Conservation (phyloP, 2,888 invertebrate species). For the Perizoma flavofasciatum region DNA sequence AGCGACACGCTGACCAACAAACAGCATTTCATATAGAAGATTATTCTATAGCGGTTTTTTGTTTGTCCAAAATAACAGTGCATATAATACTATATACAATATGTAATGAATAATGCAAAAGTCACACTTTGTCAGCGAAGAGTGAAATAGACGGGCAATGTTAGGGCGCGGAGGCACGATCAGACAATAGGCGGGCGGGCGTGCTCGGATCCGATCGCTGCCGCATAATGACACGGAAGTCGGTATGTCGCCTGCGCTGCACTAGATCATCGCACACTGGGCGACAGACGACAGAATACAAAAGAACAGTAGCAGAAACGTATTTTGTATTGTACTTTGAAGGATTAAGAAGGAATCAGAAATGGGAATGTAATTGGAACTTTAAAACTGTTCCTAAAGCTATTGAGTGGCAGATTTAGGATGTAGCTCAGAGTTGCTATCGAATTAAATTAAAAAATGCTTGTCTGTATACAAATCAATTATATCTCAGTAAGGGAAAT, state of each 20-base stretch:
- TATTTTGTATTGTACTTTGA: too few species aligned
- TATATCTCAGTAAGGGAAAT: too few species aligned
- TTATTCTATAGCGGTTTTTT: too few species aligned
- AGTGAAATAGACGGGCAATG: slow-evolving; percentile 24
- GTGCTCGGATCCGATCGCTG: slow-evolving; percentile 44
- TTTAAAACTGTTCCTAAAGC: too few species aligned
- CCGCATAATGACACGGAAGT: slow-evolving; percentile 73
- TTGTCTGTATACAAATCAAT: too few species aligned
- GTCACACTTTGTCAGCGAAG: slow-evolving; percentile 9
- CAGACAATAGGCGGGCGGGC: slow-evolving; percentile 41
- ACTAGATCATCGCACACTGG: slow-evolving; percentile 54
- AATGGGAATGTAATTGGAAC: not conserved
- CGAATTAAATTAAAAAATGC: too few species aligned
- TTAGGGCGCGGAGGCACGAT: slow-evolving; percentile 31
- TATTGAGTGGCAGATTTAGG: too few species aligned
- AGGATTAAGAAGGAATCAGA: not conserved
- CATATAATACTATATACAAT: not conserved
- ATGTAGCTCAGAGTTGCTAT: too few species aligned
- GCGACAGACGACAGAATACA: slow-evolving; percentile 6
- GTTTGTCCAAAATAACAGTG: too few species aligned
- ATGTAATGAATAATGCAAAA: slow-evolving; percentile 15
- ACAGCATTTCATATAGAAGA: too few species aligned
- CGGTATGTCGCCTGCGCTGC: slow-evolving; percentile 44
- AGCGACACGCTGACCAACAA: too few species aligned
- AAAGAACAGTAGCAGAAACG: not conserved